Percentiles rank a stretch among this genome's conserved stretches.
phyloP scores from a whole-genome alignment of 2,888 invertebrate genomes.

The Apamea anceps region DNA sequence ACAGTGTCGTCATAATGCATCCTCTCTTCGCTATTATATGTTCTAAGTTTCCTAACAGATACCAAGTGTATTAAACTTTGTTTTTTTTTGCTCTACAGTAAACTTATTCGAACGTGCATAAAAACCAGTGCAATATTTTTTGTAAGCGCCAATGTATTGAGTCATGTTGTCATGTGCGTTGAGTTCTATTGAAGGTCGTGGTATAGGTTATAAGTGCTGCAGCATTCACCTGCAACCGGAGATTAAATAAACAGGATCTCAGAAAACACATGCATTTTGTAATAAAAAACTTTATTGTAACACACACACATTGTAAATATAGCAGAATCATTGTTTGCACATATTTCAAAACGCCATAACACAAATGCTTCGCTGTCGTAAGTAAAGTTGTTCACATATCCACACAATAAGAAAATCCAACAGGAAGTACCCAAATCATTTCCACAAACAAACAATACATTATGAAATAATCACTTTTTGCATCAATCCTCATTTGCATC shows the following conservation, averaged over 20 bases:
- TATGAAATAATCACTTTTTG: constrained; percentile 29
- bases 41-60: constrained; percentile 24
- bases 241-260: constrained; percentile 18
- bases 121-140: constrained; percentile 18
- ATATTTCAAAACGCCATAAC: constrained; percentile 17
- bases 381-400: constrained; percentile 23
- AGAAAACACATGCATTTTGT: constrained; percentile 7
- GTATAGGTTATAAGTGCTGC: constrained; percentile 13
- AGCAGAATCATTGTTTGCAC: constrained; percentile 12
- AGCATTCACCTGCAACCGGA: constrained; percentile 37
- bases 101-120: neutral
- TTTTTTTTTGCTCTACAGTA: neutral
- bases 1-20: constrained; percentile 25
- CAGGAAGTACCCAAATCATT: constrained; percentile 7
- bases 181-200: constrained; percentile 37
- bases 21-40: constrained; percentile 17
- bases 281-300: constrained; percentile 9
- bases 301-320: constrained; percentile 26
- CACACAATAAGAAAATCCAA: constrained; percentile 7
- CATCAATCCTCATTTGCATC: constrained; percentile 32
- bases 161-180: constrained; percentile 1
- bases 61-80: constrained; percentile 11
- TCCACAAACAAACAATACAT: constrained; percentile 21
- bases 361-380: neutral
- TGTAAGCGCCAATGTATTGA: neutral